These are phyloP conservation scores for Puntigrus tetrazona DNA, from an alignment of 2,113 vertebrate genomes.

Conservation along the genomic window DNA sequence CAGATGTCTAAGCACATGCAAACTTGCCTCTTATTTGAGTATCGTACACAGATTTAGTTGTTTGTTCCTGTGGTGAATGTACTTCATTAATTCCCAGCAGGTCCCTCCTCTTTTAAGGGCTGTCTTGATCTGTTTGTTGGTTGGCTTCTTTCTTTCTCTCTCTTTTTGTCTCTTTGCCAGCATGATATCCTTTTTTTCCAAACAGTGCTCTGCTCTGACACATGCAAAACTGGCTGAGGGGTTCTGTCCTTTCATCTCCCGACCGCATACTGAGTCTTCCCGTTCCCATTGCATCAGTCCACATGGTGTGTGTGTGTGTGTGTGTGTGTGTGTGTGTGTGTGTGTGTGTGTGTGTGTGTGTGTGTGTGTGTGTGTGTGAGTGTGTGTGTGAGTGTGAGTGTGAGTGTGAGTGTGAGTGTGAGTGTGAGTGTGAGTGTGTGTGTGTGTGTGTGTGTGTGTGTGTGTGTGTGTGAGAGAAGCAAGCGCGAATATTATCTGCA, in stretches of 20 bases:
- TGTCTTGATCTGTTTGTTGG: slow-evolving; percentile 28
- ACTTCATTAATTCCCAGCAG: slow-evolving; percentile 25
- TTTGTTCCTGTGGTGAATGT: slow-evolving; percentile 2
- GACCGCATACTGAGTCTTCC: slow-evolving; percentile 19
- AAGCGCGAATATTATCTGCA: neutral
- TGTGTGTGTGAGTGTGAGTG: too few species aligned
- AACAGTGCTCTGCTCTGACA: slow-evolving; percentile 24
- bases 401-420: too few species aligned
- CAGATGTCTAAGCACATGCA: neutral
- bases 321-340: neutral
- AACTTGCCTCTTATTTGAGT: neutral
- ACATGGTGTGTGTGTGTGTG: slow-evolving; percentile 22
- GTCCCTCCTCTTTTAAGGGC: slow-evolving; percentile 13
- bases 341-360: too few species aligned
- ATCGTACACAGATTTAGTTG: neutral
- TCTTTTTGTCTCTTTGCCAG: slow-evolving; percentile 33
- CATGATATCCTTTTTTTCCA: slow-evolving; percentile 34
- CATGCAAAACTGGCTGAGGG: slow-evolving; percentile 3
- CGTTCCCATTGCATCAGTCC: neutral
- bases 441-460: too few species aligned
- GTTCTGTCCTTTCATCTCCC: slow-evolving; percentile 35
- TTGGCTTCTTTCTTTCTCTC: slow-evolving; percentile 15
- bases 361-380: too few species aligned
- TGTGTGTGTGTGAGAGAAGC: neutral
- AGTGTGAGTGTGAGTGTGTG: too few species aligned